Base-by-base conservation (phyloP, 2,797 vertebrate genomes). In the Todus mexicanus region DNA sequence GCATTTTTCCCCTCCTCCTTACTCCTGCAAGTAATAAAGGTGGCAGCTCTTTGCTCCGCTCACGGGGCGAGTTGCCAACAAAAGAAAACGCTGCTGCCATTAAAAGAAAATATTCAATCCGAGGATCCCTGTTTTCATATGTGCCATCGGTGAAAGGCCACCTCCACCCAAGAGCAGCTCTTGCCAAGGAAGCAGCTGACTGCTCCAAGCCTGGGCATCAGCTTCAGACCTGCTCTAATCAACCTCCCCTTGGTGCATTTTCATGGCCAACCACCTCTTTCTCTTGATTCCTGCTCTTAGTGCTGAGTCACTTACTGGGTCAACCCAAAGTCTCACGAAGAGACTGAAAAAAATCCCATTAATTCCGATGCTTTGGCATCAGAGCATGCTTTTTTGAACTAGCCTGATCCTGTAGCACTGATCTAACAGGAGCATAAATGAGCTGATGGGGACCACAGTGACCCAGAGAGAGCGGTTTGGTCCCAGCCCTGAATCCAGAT, bases 221-320 rank as follows among this genome's bases (percentile, higher is more conserved):
- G 19, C 56, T 40, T 78, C 61, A 13, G 50, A 63, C 27, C 35
- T 60, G 23, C 23, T 59, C 56, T 37, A 14, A 15, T 17, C 47
- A 40, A 21, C 48, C 2, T 1, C 65, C 37, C 2, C 27, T 18
- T 11, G 0, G 29, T 6, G 21, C 4, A 5, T 18, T 48, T 56
- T 37, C 68, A 71, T 2, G 10, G n/a, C 47, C 56, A 85, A 42
- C 4, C 69, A 50, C 23, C 29, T n/a, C 35, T 20, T 43, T 45
- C 61, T 68, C 50, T 27, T 4, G 13, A 33, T 8, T 23, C 9
- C 48, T 38, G 33, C 37, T 51, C 37, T n/a, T 12, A 22, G 33
- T 8, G 37, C 38, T 75, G 10, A 5, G 15, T 21, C 60, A 53
- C 21, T 68, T 43, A 2, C 18, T 5, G 61, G 66, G 47, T 45